These are phyloP conservation scores for Autographa gamma DNA, from an alignment of 2,888 invertebrate species.

Conservation along the genomic window DNA sequence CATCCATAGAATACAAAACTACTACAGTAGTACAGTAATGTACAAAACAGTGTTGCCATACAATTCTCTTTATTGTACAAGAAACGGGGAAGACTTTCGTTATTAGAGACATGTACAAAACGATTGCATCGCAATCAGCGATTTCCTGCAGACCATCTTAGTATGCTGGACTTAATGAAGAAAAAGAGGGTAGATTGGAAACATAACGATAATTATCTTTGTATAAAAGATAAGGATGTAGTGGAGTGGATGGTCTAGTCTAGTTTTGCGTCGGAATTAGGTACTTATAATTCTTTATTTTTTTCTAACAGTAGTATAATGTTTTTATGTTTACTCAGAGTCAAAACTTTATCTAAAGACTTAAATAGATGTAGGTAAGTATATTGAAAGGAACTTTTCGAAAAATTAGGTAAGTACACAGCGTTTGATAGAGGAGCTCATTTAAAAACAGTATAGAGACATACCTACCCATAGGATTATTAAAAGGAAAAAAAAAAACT, in stretches of 20 bases:
- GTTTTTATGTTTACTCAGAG: constrained; percentile 5
- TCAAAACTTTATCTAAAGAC: constrained; percentile 25
- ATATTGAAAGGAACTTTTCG: no score
- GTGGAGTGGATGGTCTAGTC: no score
- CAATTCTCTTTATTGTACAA: not conserved
- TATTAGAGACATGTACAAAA: not conserved
- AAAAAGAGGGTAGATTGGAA: not conserved
- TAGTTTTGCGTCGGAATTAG: not conserved
- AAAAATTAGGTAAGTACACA: no score
- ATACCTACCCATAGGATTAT: no score
- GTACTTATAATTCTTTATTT: not conserved
- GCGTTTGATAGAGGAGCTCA: no score
- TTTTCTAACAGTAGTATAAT: no score
- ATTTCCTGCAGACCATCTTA: not conserved
- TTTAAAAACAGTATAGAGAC: no score
- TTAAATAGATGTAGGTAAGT: not conserved
- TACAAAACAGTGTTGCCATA: not conserved
- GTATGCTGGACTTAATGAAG: constrained; percentile 1
- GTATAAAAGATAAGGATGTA: not conserved
- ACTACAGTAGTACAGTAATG: not conserved
- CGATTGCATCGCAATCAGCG: constrained; percentile 1
- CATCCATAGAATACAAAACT: not conserved
- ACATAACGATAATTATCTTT: not conserved
- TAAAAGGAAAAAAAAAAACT: no score
- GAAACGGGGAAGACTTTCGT: not conserved